Percentiles rank a stretch among this genome's conserved stretches.
These are phyloP conservation scores for Calycopis cecrops DNA, from an alignment of 1,140 invertebrate genomes.

Conservation along the genomic window DNA sequence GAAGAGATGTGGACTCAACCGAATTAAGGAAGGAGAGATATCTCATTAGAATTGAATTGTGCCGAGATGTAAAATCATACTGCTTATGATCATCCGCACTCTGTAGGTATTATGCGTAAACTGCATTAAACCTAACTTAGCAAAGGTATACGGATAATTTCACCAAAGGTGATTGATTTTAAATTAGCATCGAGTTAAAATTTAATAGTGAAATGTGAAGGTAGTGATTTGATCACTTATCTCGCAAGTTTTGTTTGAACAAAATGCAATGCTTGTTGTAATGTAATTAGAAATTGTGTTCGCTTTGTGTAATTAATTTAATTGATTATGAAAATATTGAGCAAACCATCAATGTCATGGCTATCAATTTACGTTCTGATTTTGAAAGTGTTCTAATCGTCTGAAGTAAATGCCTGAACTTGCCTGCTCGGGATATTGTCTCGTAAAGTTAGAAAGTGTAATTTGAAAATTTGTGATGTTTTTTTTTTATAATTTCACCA, in stretches of 20 bases:
- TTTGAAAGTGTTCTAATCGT: constrained; percentile 17
- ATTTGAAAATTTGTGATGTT: constrained; percentile 12
- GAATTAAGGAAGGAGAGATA: constrained; percentile 36
- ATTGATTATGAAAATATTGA: constrained; percentile 21
- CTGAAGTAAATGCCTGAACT: constrained; percentile 54
- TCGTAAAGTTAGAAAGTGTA: constrained; percentile 6
- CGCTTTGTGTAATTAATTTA: constrained; percentile 28
- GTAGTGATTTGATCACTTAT: constrained; percentile 14
- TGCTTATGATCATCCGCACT: constrained; percentile 24
- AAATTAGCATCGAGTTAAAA: constrained; percentile 13
- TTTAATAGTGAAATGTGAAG: constrained; percentile 8
- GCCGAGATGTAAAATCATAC: constrained; percentile 18
- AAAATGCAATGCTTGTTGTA: constrained; percentile 11
- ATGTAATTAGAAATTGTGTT: constrained; percentile 26
- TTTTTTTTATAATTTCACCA: constrained; percentile 16
- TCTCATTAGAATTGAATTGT: constrained; percentile 24
- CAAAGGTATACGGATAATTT: constrained; percentile 60
- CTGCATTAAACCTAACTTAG: constrained; percentile 57
- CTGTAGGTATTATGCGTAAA: constrained; percentile 35
- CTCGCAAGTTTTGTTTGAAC: constrained; percentile 19
- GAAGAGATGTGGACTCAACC: constrained; percentile 30
- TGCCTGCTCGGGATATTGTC: constrained; percentile 34
- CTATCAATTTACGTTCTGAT: constrained; percentile 13
- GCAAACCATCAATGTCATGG: constrained; percentile 18
- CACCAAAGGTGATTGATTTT: constrained; percentile 38